Conservation (phyloP, 2,888 invertebrate species). For the Brachyptera risi region DNA sequence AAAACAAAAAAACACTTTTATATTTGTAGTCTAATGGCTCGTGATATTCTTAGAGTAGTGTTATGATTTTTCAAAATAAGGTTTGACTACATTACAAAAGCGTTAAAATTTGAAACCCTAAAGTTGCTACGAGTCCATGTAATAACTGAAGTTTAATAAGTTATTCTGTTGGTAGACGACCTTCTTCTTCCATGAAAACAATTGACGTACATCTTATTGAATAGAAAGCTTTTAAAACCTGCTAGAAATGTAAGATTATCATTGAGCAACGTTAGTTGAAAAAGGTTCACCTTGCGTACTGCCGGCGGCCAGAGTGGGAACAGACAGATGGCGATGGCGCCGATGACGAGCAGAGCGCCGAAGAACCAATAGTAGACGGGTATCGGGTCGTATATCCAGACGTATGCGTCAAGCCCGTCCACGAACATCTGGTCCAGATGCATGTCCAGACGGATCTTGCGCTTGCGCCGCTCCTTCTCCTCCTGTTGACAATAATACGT, state of each 20-base stretch:
- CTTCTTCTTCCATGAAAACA: too few species aligned
- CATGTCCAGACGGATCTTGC: conserved; percentile 95
- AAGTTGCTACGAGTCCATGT: too few species aligned
- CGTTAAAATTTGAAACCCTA: too few species aligned
- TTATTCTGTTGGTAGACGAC: too few species aligned
- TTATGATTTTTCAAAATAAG: too few species aligned
- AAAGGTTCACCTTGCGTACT: conserved; percentile 59
- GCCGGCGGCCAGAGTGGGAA: conserved; percentile 99
- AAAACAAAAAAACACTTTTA: too few species aligned
- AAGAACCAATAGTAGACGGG: conserved; percentile 92
- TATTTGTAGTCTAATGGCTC: too few species aligned
- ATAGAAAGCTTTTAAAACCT: background rate
- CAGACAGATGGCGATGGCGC: conserved; percentile 91
- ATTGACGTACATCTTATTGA: too few species aligned
- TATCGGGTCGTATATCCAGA: conserved; percentile 97
- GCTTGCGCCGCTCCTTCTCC: conserved; percentile 47
- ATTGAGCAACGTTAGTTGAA: too few species aligned
- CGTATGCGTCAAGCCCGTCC: conserved; percentile 92
- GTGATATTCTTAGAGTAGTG: too few species aligned
- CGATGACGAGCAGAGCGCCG: conserved; percentile 84
- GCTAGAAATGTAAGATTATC: background rate
- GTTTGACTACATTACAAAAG: too few species aligned
- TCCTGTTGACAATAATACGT: background rate
- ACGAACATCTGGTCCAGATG: conserved; percentile 92
- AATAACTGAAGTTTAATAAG: too few species aligned